A percentile compares a stretch with the other conserved stretches of the same genome.
These are phyloP conservation scores for Drosophila sulfurigaster DNA, from an alignment of 1,140 invertebrate species.

Conservation along the genomic window DNA sequence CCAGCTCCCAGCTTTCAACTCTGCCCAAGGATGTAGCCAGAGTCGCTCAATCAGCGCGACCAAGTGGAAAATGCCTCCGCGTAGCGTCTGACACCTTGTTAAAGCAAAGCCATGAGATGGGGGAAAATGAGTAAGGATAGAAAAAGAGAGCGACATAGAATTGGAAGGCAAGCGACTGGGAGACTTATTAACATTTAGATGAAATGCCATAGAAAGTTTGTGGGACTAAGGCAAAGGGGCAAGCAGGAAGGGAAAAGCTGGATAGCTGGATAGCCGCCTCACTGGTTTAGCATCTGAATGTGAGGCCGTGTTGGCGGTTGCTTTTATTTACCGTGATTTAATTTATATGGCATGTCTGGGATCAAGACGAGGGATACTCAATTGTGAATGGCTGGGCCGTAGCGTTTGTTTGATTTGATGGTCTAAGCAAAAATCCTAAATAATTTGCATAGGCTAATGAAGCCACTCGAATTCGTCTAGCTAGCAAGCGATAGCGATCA, in stretches of 20 bases:
- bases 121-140: neutral
- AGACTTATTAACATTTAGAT: conserved; percentile 83
- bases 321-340: conserved; percentile 72
- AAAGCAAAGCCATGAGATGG: conserved; percentile 28
- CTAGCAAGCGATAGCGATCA: neutral
- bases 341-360: conserved; percentile 55
- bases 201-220: conserved; percentile 61
- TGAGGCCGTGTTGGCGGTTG: conserved; percentile 47
- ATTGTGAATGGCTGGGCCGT: conserved; percentile 12
- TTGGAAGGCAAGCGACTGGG: conserved; percentile 14
- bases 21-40: conserved; percentile 16
- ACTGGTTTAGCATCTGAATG: conserved; percentile 68
- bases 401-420: conserved; percentile 52
- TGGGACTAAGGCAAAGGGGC: neutral
- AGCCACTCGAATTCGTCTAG: conserved; percentile 23
- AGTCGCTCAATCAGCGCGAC: conserved; percentile 73
- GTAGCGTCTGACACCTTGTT: conserved; percentile 74
- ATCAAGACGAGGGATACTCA: neutral
- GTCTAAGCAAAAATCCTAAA: conserved; percentile 39
- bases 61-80: conserved; percentile 79
- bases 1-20: conserved; percentile 7
- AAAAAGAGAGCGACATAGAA: conserved; percentile 18
- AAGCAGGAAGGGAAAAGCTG: neutral
- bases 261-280: conserved; percentile 13
- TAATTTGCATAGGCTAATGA: conserved; percentile 79